Base-by-base conservation (phyloP, 2,888 invertebrate genomes). In the Drosophila parthenogenetica region DNA sequence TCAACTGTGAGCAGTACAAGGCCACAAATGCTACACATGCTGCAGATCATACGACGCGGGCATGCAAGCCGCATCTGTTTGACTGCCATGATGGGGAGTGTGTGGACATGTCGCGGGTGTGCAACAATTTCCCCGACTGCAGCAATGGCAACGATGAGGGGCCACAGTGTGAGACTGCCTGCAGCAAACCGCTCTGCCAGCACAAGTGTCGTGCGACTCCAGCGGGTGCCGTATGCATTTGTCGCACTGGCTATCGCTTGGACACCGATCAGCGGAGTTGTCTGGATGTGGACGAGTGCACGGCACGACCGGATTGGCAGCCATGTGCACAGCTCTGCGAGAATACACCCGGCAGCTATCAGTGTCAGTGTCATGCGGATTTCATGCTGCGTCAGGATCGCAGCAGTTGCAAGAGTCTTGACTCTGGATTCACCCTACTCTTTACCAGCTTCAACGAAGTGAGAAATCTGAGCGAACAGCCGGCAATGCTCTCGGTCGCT, bases 271-370 rank as follows among this genome's bases (percentile, higher is more conserved):
- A 93, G 32, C 91, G 90, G 49, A 91, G 92, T 19, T 97, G 97
- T 77, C 88, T 89, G 13, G 96, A 97, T 87, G 92, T 95, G 0
- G 93, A 97, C 81, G 97, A 97, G 91, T 98, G 98, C 84, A 71
- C 69, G 10, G 59, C 37, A 1, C 13, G 11, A 1, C 14, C 55
- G 4, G 89, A 88, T 29, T 73, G 90, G 2, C 76, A 89, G 2
- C 91, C 93, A 0, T 97, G 97, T 88, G 93, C 95, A 3, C 97
- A 97, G 84, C 80, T 93, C 3, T 93, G 92, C 62, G 90, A 90
- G 73, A 92, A 92, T 45, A 89, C 79, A 0, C 70, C 69, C 5
- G 92, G 93, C 19, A 89, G 90, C 14, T 92, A 89, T 59, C 89
- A 86, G 19, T 92, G 92, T 46, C 87, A 89, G 19, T 92, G 92